Percentiles rank a stretch among this genome's conserved stretches.
phyloP scores from a whole-genome alignment of 2,888 invertebrate species.

The Tromatobia lineatoria region DNA sequence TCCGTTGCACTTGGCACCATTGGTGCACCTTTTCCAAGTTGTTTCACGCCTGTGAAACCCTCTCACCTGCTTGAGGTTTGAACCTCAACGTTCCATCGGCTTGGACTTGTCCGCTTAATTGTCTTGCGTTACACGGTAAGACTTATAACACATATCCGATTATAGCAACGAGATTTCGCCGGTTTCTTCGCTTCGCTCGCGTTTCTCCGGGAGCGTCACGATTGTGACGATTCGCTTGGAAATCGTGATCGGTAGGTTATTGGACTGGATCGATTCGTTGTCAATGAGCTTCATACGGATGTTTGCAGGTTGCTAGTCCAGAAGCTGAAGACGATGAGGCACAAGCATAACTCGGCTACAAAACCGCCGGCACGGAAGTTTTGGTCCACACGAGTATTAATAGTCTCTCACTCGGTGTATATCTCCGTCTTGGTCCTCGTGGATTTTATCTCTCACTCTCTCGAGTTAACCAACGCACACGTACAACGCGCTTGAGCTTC shows the following conservation, averaged over 20 bases:
- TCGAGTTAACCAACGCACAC: background rate
- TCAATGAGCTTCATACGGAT: background rate
- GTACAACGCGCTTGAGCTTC: slow-evolving; percentile 12
- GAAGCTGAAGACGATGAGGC: background rate
- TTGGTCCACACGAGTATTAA: slow-evolving; percentile 61
- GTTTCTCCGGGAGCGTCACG: background rate
- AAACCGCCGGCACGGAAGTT: slow-evolving; percentile 58
- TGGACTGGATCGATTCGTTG: background rate
- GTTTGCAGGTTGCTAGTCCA: slow-evolving; percentile 1
- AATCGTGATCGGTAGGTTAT: background rate
- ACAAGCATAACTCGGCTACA: background rate
- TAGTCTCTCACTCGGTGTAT: slow-evolving; percentile 45
- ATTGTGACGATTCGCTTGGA: background rate
- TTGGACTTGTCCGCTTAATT: slow-evolving; percentile 68
- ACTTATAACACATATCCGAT: slow-evolving; percentile 67
- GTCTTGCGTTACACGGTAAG: slow-evolving; percentile 70
- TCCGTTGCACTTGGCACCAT: slow-evolving; percentile 24
- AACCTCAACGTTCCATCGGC: background rate
- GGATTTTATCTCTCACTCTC: slow-evolving; percentile 22
- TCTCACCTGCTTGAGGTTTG: background rate
- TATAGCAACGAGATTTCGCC: slow-evolving; percentile 62
- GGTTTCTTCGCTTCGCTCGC: slow-evolving; percentile 13
- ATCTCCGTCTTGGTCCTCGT: slow-evolving; percentile 45
- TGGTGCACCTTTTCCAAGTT: background rate
- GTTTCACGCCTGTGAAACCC: background rate